Percentiles rank a stretch among this genome's conserved stretches.
Evolutionary conservation across 1,140 invertebrate genomes (phyloP).

Genomic region (Triops cancriformis): DNA sequence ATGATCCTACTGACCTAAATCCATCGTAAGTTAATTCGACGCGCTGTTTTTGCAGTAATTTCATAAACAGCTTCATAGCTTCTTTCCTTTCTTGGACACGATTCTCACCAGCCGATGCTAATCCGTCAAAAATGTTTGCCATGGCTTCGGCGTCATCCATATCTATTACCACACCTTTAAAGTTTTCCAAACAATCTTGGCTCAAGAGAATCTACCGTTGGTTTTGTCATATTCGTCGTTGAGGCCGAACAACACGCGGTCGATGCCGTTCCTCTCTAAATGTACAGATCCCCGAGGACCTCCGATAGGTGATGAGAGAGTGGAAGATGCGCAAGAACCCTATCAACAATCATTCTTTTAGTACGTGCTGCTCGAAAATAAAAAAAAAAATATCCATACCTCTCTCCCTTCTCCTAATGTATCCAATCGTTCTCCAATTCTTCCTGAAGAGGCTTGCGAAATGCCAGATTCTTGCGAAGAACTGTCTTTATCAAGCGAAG

Average conservation of each 20-base stretch:
- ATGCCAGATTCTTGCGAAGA: slow-evolving; percentile 83
- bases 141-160: neutral
- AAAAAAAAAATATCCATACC: slow-evolving; percentile 35
- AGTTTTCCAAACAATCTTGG: neutral
- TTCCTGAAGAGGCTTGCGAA: slow-evolving; percentile 60
- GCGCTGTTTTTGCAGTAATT: slow-evolving; percentile 20
- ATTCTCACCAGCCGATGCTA: slow-evolving; percentile 16
- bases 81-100: slow-evolving; percentile 16
- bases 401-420: slow-evolving; percentile 50
- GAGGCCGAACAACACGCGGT: slow-evolving; percentile 4
- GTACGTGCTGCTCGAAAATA: neutral
- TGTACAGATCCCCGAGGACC: slow-evolving; percentile 19
- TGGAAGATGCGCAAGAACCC: slow-evolving; percentile 23
- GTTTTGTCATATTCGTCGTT: neutral
- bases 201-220: neutral
- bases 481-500: slow-evolving; percentile 49
- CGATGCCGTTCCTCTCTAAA: slow-evolving; percentile 19
- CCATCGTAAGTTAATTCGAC: slow-evolving; percentile 22
- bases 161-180: neutral
- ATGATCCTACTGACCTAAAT: slow-evolving; percentile 57
- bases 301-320: slow-evolving; percentile 27
- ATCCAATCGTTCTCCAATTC: slow-evolving; percentile 45
- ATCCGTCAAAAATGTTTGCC: neutral
- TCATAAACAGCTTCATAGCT: slow-evolving; percentile 18
- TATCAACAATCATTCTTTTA: neutral